Evolutionary conservation across 2,797 vertebrate species (phyloP).

Genomic region (Pantherophis vulpinus): DNA sequence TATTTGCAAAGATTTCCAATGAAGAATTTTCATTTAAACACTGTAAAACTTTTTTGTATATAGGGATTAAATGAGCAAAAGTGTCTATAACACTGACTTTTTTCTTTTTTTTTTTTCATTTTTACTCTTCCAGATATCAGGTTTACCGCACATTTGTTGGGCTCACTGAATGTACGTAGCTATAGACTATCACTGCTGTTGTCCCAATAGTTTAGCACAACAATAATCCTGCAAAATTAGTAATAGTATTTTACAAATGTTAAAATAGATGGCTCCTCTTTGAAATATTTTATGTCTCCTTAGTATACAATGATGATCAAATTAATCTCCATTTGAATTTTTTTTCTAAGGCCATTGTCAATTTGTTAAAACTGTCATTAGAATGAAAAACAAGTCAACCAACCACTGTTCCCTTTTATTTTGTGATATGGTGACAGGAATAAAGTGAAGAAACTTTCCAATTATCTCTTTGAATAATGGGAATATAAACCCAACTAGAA

Average conservation of each 20-base stretch:
- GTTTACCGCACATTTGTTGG: not conserved
- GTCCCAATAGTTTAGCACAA: not conserved
- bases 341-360: not conserved
- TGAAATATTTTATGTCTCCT: not conserved
- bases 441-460: not conserved
- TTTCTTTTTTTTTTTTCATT: not conserved
- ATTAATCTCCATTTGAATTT: not conserved
- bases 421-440: not conserved
- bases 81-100: not conserved
- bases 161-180: not conserved
- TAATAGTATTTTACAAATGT: not conserved
- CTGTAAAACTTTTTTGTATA: not conserved
- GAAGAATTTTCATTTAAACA: not conserved
- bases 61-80: constrained; percentile 16
- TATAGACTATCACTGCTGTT: not conserved
- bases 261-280: not conserved
- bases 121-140: not conserved
- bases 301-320: not conserved
- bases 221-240: not conserved
- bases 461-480: not conserved
- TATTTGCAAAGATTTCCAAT: constrained; percentile 1
- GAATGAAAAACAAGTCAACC: not conserved
- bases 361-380: not conserved
- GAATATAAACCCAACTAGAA: not conserved
- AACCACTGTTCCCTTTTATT: not conserved